phyloP scores from a whole-genome alignment of 2,113 vertebrate genomes.

The Lagopus muta region DNA sequence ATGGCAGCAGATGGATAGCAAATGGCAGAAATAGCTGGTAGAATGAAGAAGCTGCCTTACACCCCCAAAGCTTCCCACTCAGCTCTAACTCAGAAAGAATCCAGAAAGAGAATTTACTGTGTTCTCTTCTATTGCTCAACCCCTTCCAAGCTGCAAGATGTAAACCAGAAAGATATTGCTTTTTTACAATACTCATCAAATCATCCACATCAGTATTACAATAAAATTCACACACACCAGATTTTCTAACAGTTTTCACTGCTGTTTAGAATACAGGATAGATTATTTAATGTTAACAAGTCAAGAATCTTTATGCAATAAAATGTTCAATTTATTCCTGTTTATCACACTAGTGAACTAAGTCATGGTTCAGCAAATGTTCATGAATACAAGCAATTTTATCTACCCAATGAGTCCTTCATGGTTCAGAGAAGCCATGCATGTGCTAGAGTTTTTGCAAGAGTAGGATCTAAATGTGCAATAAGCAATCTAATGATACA shows the following conservation, averaged over 20 bases:
- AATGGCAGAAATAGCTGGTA: background rate
- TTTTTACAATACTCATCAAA: background rate
- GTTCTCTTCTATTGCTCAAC: background rate
- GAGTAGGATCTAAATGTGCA: background rate
- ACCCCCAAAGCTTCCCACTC: background rate
- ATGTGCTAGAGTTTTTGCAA: background rate
- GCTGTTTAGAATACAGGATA: background rate
- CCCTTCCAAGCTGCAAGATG: background rate
- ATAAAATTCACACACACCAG: background rate
- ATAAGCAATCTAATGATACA: background rate
- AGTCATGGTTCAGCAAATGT: background rate
- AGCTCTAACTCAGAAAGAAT: background rate
- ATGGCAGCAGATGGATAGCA: background rate
- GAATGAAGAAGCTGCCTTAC: background rate
- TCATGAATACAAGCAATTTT: conserved; percentile 20
- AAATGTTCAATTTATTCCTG: conserved; percentile 1
- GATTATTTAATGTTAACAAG: background rate
- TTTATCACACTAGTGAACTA: conserved; percentile 24
- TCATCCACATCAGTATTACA: background rate
- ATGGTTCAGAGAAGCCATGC: background rate
- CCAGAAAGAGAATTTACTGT: background rate
- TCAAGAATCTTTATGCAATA: background rate
- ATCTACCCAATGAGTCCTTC: background rate
- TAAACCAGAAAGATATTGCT: background rate
- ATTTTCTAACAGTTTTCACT: background rate